Evolutionary conservation across 1,140 invertebrate genomes (phyloP).

Genomic region (Zaprionus tsacasi): DNA sequence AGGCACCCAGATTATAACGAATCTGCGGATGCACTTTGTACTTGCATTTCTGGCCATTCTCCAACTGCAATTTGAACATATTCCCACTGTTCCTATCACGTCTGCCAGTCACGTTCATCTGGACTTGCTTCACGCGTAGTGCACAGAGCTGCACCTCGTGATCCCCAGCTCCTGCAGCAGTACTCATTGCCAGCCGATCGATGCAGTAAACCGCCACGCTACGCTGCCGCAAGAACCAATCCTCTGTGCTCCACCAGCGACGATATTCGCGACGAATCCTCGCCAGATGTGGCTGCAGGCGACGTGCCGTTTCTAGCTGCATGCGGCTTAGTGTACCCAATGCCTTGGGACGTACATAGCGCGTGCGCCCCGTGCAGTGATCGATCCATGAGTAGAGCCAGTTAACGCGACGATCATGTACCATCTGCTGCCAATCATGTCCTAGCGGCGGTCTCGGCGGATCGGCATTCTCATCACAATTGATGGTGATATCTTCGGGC

Average conservation of each 20-base stretch:
- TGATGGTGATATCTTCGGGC: constrained; percentile 28
- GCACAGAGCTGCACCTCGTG: not conserved
- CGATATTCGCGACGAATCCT: constrained; percentile 1
- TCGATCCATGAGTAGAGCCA: constrained; percentile 24
- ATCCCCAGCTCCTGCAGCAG: not conserved
- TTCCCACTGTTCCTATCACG: not conserved
- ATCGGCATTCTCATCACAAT: not conserved
- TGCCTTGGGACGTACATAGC: not conserved
- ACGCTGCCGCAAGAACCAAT: constrained; percentile 8
- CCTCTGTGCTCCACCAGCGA: not conserved
- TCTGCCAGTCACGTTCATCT: not conserved
- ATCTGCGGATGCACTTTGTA: not conserved
- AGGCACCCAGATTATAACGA: constrained; percentile 18
- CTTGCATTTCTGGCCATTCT: not conserved
- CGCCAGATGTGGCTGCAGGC: not conserved
- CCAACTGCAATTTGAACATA: not conserved
- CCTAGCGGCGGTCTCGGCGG: constrained; percentile 11
- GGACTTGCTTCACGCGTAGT: constrained; percentile 1
- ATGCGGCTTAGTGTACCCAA: not conserved
- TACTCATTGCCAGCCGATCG: constrained; percentile 14
- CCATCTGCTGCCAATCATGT: constrained; percentile 8
- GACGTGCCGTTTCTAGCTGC: constrained; percentile 17
- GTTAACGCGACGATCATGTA: constrained; percentile 17
- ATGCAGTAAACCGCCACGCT: constrained; percentile 25
- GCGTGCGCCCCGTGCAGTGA: not conserved